Evolutionary conservation across 1,140 invertebrate genomes (phyloP).

Genomic region (Drosophila kikkawai): DNA sequence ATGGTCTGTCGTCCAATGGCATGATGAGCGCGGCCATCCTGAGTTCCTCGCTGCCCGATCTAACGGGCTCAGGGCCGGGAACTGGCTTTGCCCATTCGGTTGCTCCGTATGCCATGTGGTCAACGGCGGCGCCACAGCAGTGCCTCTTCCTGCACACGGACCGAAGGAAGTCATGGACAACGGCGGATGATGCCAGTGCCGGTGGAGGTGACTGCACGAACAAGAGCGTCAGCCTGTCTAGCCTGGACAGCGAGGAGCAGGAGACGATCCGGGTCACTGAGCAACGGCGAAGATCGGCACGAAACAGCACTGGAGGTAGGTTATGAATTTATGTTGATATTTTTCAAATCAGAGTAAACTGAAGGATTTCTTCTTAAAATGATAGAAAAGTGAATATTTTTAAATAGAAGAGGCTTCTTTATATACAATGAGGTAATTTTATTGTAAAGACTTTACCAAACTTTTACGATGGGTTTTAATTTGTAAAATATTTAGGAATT

Average conservation of each 20-base stretch:
- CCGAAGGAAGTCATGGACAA: constrained; percentile 92
- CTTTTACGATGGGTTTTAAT: neutral
- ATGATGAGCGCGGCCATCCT: constrained; percentile 68
- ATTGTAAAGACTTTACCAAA: neutral
- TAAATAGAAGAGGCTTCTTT: too few relatives aligned
- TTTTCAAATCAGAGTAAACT: neutral
- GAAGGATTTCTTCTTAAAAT: neutral
- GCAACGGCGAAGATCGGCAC: constrained; percentile 85
- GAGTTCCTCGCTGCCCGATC: constrained; percentile 86
- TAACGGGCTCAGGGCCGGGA: constrained; percentile 50
- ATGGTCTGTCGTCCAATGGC: constrained; percentile 56
- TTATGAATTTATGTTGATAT: neutral
- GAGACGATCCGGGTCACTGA: constrained; percentile 84
- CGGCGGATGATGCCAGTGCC: constrained; percentile 88
- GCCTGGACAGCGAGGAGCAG: constrained; percentile 87
- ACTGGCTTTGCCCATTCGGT: constrained; percentile 9
- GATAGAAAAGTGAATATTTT: neutral
- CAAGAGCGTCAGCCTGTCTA: constrained; percentile 86
- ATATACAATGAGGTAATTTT: neutral
- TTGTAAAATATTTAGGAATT: neutral
- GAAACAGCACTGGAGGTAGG: constrained; percentile 86
- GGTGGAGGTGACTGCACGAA: constrained; percentile 78
- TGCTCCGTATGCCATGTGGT: constrained; percentile 68
- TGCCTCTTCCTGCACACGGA: constrained; percentile 85
- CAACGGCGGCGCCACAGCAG: constrained; percentile 68